Evolutionary conservation across 2,888 invertebrate genomes (phyloP).

Genomic region (Brachyopa scutellaris): DNA sequence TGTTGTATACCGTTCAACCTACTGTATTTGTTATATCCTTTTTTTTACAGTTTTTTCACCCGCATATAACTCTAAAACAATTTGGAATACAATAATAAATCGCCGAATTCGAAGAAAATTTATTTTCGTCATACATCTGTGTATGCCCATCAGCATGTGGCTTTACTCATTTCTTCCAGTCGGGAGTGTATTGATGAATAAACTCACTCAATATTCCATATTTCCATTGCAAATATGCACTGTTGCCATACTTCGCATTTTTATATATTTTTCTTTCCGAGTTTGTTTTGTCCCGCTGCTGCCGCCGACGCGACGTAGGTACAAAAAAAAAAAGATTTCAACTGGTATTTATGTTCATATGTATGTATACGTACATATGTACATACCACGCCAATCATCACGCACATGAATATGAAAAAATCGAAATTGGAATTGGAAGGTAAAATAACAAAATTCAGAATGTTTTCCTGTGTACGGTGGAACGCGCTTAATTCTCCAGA

Average conservation of each 20-base stretch:
- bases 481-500: conserved; percentile 20
- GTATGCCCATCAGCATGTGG: conserved; percentile 38
- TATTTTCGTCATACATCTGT: conserved; percentile 49
- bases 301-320: not conserved
- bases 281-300: conserved; percentile 39
- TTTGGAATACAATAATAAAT: conserved; percentile 15
- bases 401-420: conserved; percentile 39
- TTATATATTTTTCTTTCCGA: conserved; percentile 25
- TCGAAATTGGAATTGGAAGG: not conserved
- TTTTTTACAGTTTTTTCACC: conserved; percentile 4
- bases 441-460: conserved; percentile 5
- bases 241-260: conserved; percentile 48
- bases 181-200: conserved; percentile 32
- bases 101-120: conserved; percentile 23
- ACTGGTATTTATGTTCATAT: not conserved
- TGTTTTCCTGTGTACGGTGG: conserved; percentile 8
- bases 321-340: conserved; percentile 38
- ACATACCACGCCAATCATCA: conserved; percentile 50
- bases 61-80: not conserved
- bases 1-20: no score
- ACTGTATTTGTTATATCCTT: not conserved
- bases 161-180: conserved; percentile 43
- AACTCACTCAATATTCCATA: conserved; percentile 60
- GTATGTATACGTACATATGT: not conserved
- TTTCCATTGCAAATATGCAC: conserved; percentile 42